Conservation (phyloP, 2,113 vertebrate genomes). For the Labeo catla region DNA sequence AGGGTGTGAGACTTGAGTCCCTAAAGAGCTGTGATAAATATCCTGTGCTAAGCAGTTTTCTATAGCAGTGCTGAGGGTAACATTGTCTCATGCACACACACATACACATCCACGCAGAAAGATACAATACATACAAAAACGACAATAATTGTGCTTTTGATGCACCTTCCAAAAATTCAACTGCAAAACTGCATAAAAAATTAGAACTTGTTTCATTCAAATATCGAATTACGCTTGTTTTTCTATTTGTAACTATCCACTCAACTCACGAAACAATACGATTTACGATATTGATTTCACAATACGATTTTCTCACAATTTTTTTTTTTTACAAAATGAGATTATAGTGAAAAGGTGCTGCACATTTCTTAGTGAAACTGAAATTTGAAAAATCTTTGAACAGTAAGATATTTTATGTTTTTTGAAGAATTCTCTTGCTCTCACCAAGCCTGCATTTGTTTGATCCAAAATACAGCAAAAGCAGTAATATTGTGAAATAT, state of each 20-base stretch:
- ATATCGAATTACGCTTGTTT: not conserved
- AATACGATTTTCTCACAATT: too few relatives aligned
- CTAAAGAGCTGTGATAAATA: slow-evolving; percentile 1
- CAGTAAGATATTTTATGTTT: too few relatives aligned
- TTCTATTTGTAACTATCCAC: not conserved
- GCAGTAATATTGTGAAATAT: too few relatives aligned
- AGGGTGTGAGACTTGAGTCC: not conserved
- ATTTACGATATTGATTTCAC: too few relatives aligned
- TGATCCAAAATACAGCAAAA: too few relatives aligned
- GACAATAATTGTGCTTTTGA: not conserved
- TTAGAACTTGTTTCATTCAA: not conserved
- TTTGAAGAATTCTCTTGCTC: too few relatives aligned
- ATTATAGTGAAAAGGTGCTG: too few relatives aligned
- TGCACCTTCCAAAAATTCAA: not conserved
- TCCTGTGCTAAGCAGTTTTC: not conserved
- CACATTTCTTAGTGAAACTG: too few relatives aligned
- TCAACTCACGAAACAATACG: too few relatives aligned
- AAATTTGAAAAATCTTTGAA: too few relatives aligned
- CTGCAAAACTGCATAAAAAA: not conserved
- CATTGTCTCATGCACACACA: not conserved
- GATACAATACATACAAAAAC: not conserved
- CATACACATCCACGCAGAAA: not conserved
- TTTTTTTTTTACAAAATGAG: too few relatives aligned
- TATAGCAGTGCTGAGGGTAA: not conserved
- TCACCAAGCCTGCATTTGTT: too few relatives aligned